phyloP scores from a whole-genome alignment of 1,140 invertebrate genomes.

The Ptiloglossa arizonensis region DNA sequence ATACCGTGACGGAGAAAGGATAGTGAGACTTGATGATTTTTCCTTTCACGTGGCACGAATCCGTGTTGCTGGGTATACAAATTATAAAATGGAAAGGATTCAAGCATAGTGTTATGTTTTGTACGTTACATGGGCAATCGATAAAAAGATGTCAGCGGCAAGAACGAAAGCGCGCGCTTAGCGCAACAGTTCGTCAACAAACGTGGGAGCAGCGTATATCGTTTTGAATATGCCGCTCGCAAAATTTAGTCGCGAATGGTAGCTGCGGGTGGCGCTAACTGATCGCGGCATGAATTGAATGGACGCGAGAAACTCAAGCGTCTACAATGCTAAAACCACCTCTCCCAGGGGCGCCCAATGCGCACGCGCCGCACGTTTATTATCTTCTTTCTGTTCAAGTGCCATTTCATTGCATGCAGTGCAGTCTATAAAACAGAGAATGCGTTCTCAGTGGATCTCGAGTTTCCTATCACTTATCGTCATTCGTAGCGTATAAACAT shows the following conservation, averaged over 20 bases:
- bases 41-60: too few species aligned
- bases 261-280: not conserved
- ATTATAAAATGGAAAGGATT: too few species aligned
- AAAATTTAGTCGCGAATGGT: not conserved
- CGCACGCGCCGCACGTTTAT: conserved; percentile 65
- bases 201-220: not conserved
- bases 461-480: conserved; percentile 74
- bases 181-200: not conserved
- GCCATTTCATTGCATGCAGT: conserved; percentile 69
- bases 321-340: conserved; percentile 34
- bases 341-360: conserved; percentile 32
- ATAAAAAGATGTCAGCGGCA: not conserved
- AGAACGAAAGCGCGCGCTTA: conserved; percentile 18
- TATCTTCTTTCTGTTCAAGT: conserved; percentile 72
- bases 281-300: conserved; percentile 63
- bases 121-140: too few species aligned
- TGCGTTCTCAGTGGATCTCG: conserved; percentile 69
- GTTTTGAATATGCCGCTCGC: conserved; percentile 31
- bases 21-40: too few species aligned
- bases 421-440: conserved; percentile 72
- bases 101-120: too few species aligned
- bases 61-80: too few species aligned
- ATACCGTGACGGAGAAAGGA: too few species aligned
- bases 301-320: conserved; percentile 56
- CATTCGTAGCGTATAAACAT: conserved; percentile 73